Conservation (phyloP, 2,113 vertebrate species). For the Clinocottus analis region DNA sequence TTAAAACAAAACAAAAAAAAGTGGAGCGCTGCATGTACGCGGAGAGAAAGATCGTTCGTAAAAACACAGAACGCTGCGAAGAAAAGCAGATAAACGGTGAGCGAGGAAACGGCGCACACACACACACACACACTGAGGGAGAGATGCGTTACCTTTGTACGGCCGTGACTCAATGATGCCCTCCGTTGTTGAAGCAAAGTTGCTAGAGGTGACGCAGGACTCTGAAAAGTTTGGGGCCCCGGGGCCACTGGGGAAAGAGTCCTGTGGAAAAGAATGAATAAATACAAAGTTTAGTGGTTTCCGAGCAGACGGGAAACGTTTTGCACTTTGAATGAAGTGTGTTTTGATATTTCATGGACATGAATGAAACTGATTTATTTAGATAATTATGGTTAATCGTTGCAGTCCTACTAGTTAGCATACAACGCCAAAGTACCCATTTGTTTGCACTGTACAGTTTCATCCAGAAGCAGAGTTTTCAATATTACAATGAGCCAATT, state of each 20-base stretch:
- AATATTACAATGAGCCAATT: neutral
- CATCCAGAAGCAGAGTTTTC: neutral
- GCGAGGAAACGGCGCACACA: neutral
- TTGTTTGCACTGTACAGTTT: neutral
- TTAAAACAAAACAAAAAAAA: conserved; percentile 14
- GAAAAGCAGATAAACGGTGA: conserved; percentile 6
- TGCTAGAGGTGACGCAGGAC: conserved; percentile 85
- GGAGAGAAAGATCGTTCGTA: neutral
- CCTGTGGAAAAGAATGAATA: conserved; percentile 72
- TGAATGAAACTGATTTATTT: neutral
- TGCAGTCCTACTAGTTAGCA: neutral
- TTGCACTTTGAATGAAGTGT: too few relatives aligned
- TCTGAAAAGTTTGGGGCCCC: conserved; percentile 88
- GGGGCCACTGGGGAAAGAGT: conserved; percentile 84
- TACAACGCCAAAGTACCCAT: neutral
- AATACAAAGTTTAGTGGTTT: too few relatives aligned
- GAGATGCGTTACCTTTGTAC: conserved; percentile 83
- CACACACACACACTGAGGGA: neutral
- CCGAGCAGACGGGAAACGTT: too few relatives aligned
- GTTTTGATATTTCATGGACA: too few relatives aligned
- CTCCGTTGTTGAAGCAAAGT: conserved; percentile 87
- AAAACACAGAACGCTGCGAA: conserved; percentile 17
- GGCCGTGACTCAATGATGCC: conserved; percentile 88
- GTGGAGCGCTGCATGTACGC: neutral
- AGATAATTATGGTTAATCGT: neutral